phyloP scores from a whole-genome alignment of 1,140 invertebrate species.

The Drosophila ohnishii region DNA sequence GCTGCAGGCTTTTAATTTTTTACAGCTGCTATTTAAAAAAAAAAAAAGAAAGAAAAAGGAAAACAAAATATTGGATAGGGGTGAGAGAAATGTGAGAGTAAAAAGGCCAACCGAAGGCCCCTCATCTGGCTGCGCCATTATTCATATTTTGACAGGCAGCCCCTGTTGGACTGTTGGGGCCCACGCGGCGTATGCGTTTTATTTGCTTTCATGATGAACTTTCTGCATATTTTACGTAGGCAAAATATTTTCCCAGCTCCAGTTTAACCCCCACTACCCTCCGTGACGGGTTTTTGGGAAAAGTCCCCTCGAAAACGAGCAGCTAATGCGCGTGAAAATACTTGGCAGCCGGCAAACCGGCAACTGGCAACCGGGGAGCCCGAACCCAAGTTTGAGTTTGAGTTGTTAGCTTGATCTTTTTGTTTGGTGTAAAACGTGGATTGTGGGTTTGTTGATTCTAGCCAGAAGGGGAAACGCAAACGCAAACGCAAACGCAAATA shows the following conservation, averaged over 20 bases:
- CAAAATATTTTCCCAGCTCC: slow-evolving; percentile 44
- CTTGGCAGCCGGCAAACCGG: slow-evolving; percentile 24
- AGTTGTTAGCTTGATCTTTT: slow-evolving; percentile 53
- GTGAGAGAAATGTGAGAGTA: slow-evolving; percentile 18
- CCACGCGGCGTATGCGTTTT: slow-evolving; percentile 75
- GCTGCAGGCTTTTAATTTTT: slow-evolving; percentile 71
- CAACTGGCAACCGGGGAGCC: not conserved
- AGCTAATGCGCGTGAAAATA: slow-evolving; percentile 63
- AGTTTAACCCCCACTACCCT: slow-evolving; percentile 1
- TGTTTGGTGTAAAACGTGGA: slow-evolving; percentile 21
- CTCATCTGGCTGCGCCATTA: slow-evolving; percentile 60
- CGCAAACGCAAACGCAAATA: slow-evolving; percentile 26
- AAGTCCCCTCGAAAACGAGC: slow-evolving; percentile 41
- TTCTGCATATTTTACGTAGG: slow-evolving; percentile 69
- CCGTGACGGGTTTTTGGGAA: not conserved
- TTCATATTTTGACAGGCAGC: slow-evolving; percentile 75
- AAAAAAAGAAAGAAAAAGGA: slow-evolving; percentile 18
- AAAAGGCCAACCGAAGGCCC: slow-evolving; percentile 29
- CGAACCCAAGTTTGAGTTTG: slow-evolving; percentile 1
- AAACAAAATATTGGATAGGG: slow-evolving; percentile 4
- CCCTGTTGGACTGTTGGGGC: slow-evolving; percentile 33
- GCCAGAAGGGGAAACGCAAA: slow-evolving; percentile 18
- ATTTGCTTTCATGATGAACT: slow-evolving; percentile 75
- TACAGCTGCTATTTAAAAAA: slow-evolving; percentile 69
- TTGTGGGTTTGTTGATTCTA: slow-evolving; percentile 30